These are phyloP conservation scores for Engraulis encrasicolus DNA, from an alignment of 2,113 vertebrate species.

Conservation along the genomic window DNA sequence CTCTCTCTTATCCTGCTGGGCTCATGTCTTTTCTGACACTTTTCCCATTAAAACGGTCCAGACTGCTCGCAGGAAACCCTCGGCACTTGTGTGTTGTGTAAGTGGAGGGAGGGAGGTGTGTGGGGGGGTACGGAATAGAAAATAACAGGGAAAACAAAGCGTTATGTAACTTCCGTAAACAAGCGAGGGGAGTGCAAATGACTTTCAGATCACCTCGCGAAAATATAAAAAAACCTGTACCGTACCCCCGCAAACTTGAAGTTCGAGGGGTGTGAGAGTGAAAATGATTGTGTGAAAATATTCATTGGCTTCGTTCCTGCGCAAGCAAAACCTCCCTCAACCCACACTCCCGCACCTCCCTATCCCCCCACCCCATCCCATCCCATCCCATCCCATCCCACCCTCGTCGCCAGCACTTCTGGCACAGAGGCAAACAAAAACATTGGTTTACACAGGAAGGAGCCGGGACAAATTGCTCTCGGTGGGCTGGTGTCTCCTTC, in stretches of 20 bases:
- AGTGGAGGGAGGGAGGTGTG: not conserved
- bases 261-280: not conserved
- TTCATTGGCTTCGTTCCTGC: slow-evolving; percentile 43
- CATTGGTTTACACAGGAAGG: slow-evolving; percentile 31
- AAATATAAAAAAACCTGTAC: slow-evolving; percentile 3
- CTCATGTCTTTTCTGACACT: slow-evolving; percentile 70
- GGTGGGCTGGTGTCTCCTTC: not conserved
- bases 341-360: too few species aligned
- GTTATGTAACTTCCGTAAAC: slow-evolving; percentile 71
- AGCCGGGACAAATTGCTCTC: slow-evolving; percentile 29
- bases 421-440: slow-evolving; percentile 20
- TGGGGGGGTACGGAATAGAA: not conserved
- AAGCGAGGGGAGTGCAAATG: slow-evolving; percentile 55
- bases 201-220: slow-evolving; percentile 55
- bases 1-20: slow-evolving; percentile 70
- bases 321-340: too few species aligned
- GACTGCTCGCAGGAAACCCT: slow-evolving; percentile 64
- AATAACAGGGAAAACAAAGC: slow-evolving; percentile 66
- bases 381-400: too few species aligned
- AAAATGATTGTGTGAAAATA: slow-evolving; percentile 44
- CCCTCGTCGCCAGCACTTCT: not conserved
- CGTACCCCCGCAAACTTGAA: slow-evolving; percentile 38
- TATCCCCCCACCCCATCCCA: not conserved
- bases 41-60: slow-evolving; percentile 70
- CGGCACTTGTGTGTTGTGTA: slow-evolving; percentile 43